A percentile compares a stretch with the other conserved stretches of the same genome.
These are phyloP conservation scores for Aviceda subcristata DNA, from an alignment of 2,113 vertebrate genomes.

Conservation along the genomic window DNA sequence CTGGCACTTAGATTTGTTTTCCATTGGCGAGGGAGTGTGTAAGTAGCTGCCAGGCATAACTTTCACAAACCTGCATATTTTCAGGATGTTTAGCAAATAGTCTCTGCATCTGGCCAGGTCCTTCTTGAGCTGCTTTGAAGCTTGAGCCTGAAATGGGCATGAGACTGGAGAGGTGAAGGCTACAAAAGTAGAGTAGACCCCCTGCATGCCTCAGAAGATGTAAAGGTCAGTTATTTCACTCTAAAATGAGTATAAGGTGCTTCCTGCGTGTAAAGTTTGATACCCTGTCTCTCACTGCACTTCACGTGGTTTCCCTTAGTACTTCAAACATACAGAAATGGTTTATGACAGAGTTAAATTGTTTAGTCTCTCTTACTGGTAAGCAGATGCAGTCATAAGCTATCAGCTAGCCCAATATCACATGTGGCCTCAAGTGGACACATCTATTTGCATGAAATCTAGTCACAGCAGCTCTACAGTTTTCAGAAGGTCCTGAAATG, in stretches of 20 bases:
- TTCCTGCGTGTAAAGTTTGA: background rate
- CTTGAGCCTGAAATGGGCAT: background rate
- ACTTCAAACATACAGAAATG: background rate
- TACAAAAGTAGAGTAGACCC: background rate
- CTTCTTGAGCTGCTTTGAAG: constrained; percentile 33
- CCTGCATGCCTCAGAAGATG: background rate
- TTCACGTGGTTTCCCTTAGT: background rate
- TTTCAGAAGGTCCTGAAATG: background rate
- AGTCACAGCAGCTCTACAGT: background rate
- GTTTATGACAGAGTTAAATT: background rate
- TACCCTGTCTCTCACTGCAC: background rate
- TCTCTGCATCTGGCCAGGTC: background rate
- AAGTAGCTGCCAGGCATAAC: constrained; percentile 44
- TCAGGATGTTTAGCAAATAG: constrained; percentile 44
- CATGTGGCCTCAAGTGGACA: background rate
- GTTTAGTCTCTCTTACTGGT: background rate
- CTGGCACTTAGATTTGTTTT: constrained; percentile 64
- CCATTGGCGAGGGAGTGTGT: constrained; percentile 27
- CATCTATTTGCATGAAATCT: background rate
- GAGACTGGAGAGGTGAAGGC: background rate
- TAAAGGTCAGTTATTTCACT: background rate
- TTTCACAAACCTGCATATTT: constrained; percentile 55
- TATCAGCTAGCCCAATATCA: background rate
- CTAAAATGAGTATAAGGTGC: background rate
- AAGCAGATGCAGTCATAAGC: background rate